Evolutionary conservation across 2,888 invertebrate genomes (phyloP).

Genomic region (Opisthograptis luteolata): DNA sequence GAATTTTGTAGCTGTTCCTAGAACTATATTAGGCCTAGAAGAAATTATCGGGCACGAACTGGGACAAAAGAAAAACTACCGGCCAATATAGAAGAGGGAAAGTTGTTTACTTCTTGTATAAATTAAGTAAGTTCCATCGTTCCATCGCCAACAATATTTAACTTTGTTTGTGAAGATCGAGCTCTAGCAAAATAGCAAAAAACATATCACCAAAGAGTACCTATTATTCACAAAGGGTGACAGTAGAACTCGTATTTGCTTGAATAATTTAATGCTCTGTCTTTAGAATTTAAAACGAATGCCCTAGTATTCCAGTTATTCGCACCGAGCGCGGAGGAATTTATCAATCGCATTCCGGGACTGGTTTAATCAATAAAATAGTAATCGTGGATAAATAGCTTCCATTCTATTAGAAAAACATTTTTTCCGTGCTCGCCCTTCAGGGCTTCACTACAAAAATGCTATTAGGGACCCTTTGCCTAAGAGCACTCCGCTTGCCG

Average conservation of each 20-base stretch:
- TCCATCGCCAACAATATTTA: neutral
- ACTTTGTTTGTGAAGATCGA: conserved; percentile 3
- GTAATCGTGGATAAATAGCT: conserved; percentile 69
- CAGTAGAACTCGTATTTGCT: conserved; percentile 27
- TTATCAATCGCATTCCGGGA: conserved; percentile 42
- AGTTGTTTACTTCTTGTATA: too few relatives aligned
- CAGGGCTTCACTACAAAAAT: conserved; percentile 65
- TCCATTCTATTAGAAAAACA: conserved; percentile 64
- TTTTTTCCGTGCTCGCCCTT: conserved; percentile 65
- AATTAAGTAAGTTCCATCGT: too few relatives aligned
- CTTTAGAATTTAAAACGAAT: conserved; percentile 36
- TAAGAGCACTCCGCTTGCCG: conserved; percentile 56
- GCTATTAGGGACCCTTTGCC: conserved; percentile 70
- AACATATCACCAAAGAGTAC: neutral
- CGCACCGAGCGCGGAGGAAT: conserved; percentile 34
- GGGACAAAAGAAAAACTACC: too few relatives aligned
- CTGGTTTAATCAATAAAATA: conserved; percentile 64
- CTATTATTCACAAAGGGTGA: conserved; percentile 14
- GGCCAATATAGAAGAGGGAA: too few relatives aligned
- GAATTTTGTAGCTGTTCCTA: conserved; percentile 16
- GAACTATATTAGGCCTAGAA: neutral
- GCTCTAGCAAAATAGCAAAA: conserved; percentile 5
- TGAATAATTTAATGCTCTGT: conserved; percentile 26
- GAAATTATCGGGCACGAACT: neutral
- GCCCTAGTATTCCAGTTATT: conserved; percentile 31